Evolutionary conservation across 1,140 invertebrate genomes (phyloP).

Genomic region (Diorhabda sublineata): DNA sequence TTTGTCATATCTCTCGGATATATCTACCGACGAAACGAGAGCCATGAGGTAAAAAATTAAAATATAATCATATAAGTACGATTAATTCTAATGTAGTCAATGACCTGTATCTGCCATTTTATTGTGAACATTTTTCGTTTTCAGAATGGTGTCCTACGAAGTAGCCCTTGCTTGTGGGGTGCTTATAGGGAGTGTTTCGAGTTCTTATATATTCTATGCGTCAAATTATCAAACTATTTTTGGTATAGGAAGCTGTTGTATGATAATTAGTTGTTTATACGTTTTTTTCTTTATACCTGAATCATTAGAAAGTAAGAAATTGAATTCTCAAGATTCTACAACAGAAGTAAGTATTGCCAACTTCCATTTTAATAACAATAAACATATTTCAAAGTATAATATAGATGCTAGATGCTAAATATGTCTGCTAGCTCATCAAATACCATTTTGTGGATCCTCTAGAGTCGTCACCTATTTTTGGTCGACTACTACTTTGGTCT

Average conservation of each 20-base stretch:
- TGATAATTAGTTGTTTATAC: constrained; percentile 44
- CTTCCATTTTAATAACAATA: no score
- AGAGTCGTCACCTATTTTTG: no score
- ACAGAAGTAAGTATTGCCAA: no score
- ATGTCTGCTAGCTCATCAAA: no score
- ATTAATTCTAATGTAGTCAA: no score
- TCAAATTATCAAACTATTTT: constrained; percentile 51
- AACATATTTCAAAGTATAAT: no score
- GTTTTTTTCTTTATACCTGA: constrained; percentile 44
- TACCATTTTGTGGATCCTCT: no score
- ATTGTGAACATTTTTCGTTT: neutral
- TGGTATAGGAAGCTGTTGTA: constrained; percentile 36
- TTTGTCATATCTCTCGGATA: neutral
- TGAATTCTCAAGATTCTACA: no score
- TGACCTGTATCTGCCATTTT: no score
- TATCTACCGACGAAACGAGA: neutral
- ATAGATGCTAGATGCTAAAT: no score
- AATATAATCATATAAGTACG: no score
- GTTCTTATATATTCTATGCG: constrained; percentile 51
- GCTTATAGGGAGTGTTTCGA: constrained; percentile 55
- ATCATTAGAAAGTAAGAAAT: constrained; percentile 35
- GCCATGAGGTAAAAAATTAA: neutral
- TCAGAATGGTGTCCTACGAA: constrained; percentile 49
- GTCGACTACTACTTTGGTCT: no score
- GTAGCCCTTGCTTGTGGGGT: constrained; percentile 55